phyloP scores from a whole-genome alignment of 2,113 vertebrate species.

The Bufo gargarizans region DNA sequence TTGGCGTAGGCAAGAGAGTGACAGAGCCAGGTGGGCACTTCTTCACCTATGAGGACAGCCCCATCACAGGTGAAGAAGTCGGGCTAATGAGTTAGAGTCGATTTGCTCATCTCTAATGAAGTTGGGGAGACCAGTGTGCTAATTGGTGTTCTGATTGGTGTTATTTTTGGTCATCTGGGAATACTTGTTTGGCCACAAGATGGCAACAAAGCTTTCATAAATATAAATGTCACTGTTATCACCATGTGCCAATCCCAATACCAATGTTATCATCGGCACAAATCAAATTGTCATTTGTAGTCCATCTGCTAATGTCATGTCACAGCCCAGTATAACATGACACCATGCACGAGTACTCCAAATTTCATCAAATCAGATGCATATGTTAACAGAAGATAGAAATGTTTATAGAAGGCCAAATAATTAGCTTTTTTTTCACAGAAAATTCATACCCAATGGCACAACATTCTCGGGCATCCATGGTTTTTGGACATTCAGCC shows the following conservation, averaged over 20 bases:
- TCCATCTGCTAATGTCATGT: background rate
- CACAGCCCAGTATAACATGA: background rate
- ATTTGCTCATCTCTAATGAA: no score
- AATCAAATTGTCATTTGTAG: no score
- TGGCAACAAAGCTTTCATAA: constrained; percentile 30
- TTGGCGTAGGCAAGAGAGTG: no score
- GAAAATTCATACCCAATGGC: background rate
- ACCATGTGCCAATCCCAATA: no score
- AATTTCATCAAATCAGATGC: no score
- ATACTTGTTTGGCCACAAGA: constrained; percentile 35
- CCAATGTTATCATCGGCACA: background rate
- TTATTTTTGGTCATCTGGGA: constrained; percentile 16
- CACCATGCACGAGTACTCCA: background rate
- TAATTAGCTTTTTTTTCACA: background rate
- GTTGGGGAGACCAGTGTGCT: no score
- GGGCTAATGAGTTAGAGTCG: no score
- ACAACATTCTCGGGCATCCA: background rate
- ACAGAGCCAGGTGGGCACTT: no score
- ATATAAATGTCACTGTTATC: background rate
- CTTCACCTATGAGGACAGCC: no score
- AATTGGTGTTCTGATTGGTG: no score
- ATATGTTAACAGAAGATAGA: background rate
- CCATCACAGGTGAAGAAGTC: no score
- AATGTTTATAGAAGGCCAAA: background rate
- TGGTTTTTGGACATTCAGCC: background rate